Percentiles rank a stretch among this genome's conserved stretches.
Evolutionary conservation across 2,888 invertebrate species (phyloP).

Genomic region (Eudiplozoon nipponicum): DNA sequence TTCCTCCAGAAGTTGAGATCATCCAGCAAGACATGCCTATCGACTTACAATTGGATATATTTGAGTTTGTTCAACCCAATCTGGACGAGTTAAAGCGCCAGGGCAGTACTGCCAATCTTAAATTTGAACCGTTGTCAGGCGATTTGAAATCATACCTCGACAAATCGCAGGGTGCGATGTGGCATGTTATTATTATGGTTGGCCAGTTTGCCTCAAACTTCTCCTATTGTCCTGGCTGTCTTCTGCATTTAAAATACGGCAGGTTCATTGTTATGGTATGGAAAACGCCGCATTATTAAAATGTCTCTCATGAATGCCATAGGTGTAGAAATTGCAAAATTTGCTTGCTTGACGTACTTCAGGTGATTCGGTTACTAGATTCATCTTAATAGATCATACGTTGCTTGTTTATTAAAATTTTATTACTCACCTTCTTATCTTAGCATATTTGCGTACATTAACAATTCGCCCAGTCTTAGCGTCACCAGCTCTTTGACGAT

Average conservation of each 20-base stretch:
- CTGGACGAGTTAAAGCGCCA: neutral
- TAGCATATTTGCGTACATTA: too few relatives aligned
- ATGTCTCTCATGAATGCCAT: too few relatives aligned
- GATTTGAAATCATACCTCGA: neutral
- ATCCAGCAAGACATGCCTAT: conserved; percentile 2
- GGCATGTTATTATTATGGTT: neutral
- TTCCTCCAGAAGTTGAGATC: neutral
- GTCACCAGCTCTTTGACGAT: too few relatives aligned
- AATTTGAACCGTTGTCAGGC: neutral
- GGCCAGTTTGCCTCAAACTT: conserved; percentile 1
- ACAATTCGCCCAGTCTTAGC: too few relatives aligned
- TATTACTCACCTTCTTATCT: too few relatives aligned
- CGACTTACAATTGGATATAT: neutral
- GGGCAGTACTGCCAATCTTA: neutral
- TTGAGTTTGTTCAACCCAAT: neutral
- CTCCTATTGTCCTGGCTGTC: neutral
- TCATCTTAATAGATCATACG: too few relatives aligned
- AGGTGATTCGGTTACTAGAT: too few relatives aligned
- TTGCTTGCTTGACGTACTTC: neutral
- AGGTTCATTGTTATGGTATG: conserved; percentile 1
- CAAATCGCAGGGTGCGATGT: neutral
- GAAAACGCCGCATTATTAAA: conserved; percentile 4
- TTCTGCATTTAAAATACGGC: neutral
- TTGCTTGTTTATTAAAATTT: too few relatives aligned
- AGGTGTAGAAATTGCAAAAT: neutral